Conservation (phyloP, 2,888 invertebrate species). For the Volucella inanis region DNA sequence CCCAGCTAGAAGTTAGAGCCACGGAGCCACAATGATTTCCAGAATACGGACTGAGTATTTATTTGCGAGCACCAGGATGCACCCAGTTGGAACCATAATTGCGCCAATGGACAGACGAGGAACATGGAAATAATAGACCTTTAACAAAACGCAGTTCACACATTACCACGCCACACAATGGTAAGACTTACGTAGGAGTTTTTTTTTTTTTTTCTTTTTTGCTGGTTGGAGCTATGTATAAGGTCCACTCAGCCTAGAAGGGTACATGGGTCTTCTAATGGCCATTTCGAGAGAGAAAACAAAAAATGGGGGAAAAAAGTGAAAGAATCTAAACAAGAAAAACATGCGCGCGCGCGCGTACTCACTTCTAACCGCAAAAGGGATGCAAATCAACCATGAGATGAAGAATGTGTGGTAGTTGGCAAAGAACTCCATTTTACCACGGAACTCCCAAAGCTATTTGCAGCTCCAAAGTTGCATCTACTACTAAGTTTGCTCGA, state of each 20-base stretch:
- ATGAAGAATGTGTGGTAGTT: conserved; percentile 60
- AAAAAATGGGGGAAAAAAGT: conserved; percentile 52
- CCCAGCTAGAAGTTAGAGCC: neutral
- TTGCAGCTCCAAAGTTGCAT: conserved; percentile 9
- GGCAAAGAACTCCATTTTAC: conserved; percentile 26
- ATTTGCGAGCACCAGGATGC: neutral
- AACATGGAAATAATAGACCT: conserved; percentile 75
- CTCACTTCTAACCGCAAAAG: conserved; percentile 40
- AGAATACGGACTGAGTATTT: conserved; percentile 5
- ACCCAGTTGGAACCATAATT: conserved; percentile 1
- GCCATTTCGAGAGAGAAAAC: conserved; percentile 1
- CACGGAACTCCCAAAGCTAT: conserved; percentile 48
- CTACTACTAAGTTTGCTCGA: conserved; percentile 18
- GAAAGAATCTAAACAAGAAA: conserved; percentile 33
- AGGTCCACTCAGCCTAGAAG: neutral
- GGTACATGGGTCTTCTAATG: conserved; percentile 51
- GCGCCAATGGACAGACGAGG: conserved; percentile 31
- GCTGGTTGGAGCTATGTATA: too few relatives aligned
- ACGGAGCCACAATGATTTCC: conserved; percentile 25
- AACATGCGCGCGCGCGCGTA: conserved; percentile 20
- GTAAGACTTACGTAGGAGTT: conserved; percentile 26
- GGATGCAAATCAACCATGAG: conserved; percentile 69
- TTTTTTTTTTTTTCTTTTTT: neutral
- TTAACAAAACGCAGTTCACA: conserved; percentile 75
- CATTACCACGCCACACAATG: conserved; percentile 73